Conservation (phyloP, 2,113 vertebrate species). For the Crotophaga sulcirostris region DNA sequence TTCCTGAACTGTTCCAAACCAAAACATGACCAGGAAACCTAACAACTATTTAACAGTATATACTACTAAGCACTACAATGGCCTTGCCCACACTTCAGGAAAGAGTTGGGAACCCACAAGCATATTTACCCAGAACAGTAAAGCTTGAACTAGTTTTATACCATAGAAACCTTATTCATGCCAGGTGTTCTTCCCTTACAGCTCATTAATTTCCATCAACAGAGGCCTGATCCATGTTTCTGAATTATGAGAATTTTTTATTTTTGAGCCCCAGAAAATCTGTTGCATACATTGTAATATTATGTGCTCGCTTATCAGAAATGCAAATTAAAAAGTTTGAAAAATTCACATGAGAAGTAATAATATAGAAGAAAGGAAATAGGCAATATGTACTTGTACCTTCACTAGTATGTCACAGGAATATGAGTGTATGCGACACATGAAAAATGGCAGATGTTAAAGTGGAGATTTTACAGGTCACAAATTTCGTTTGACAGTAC, state of each 20-base stretch:
- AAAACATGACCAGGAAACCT: background rate
- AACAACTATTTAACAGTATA: background rate
- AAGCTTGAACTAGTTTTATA: background rate
- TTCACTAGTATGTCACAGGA: background rate
- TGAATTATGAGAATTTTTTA: background rate
- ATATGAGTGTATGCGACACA: background rate
- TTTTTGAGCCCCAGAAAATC: background rate
- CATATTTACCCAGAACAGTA: background rate
- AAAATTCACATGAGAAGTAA: background rate
- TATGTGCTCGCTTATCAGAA: background rate
- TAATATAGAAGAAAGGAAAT: background rate
- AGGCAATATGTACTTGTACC: rapidly evolving
- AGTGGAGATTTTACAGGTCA: background rate
- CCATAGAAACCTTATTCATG: background rate
- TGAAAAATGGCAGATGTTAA: background rate
- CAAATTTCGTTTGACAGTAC: background rate
- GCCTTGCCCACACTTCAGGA: background rate
- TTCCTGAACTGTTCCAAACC: background rate
- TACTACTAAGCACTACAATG: background rate
- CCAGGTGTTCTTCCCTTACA: background rate
- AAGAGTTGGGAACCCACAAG: background rate
- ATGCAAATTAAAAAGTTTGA: background rate
- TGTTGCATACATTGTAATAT: background rate
- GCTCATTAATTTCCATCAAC: background rate
- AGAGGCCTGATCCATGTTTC: background rate